Evolutionary conservation across 2,113 vertebrate genomes (phyloP).

Genomic region (Brachypodius melanocephalos): DNA sequence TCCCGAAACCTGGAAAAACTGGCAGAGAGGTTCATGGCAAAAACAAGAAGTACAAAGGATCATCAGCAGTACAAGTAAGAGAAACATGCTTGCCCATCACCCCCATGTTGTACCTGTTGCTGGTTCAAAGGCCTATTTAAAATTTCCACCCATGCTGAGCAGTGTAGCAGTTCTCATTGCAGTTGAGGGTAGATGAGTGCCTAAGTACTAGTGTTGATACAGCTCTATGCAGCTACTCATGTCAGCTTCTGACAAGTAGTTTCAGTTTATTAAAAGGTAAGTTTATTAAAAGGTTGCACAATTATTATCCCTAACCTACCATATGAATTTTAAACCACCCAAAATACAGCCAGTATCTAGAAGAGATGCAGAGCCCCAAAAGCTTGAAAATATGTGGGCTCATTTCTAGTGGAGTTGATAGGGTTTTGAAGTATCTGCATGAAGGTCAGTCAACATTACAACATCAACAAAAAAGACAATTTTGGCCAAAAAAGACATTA

Average conservation of each 20-base stretch:
- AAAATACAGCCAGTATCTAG: neutral
- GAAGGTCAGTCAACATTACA: neutral
- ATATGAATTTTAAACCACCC: neutral
- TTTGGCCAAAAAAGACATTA: neutral
- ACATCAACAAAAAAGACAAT: neutral
- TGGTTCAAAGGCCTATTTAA: neutral
- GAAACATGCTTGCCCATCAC: neutral
- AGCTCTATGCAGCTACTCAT: neutral
- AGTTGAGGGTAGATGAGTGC: neutral
- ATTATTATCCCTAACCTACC: neutral
- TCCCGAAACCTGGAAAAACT: slow-evolving; percentile 96
- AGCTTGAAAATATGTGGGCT: neutral
- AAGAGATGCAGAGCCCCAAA: neutral
- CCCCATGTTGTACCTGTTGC: neutral
- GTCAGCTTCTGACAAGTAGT: neutral
- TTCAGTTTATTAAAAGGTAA: neutral
- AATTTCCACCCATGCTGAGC: neutral
- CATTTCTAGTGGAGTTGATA: neutral
- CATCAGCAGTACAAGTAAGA: slow-evolving; percentile 98
- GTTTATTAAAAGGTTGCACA: no score
- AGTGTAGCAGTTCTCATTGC: neutral
- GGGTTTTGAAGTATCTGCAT: neutral
- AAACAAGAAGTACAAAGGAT: slow-evolving; percentile 97
- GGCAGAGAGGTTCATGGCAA: slow-evolving; percentile 98
- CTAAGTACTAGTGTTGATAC: neutral